Evolutionary conservation across 2,113 vertebrate genomes (phyloP).

Genomic region (Coptodon bakossiorum): DNA sequence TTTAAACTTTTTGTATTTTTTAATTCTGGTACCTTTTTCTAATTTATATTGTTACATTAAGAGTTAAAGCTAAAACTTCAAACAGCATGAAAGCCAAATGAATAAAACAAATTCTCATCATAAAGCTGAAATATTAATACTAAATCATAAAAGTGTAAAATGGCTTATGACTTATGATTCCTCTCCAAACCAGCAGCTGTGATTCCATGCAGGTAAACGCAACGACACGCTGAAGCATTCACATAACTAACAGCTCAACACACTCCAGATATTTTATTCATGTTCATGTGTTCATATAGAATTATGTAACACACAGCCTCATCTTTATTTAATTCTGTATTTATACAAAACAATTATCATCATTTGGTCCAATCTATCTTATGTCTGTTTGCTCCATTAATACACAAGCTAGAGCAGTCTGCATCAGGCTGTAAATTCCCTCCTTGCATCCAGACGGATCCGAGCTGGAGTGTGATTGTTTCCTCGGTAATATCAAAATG

Average conservation of each 20-base stretch:
- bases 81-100: fast-evolving
- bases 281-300: neutral
- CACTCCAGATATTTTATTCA: neutral
- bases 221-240: neutral
- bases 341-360: neutral
- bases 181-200: neutral
- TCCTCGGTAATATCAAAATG: neutral
- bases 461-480: fast-evolving
- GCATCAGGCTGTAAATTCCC: neutral
- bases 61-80: neutral
- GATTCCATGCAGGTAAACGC: fast-evolving
- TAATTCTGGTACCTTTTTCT: neutral
- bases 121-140: neutral
- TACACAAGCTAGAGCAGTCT: neutral
- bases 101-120: neutral
- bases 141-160: neutral
- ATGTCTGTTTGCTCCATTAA: neutral
- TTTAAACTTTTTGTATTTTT: neutral
- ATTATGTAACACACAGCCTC: neutral
- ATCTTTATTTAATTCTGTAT: neutral
- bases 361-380: neutral
- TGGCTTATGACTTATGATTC: neutral
- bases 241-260: neutral
- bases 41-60: neutral
- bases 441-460: neutral